These are phyloP conservation scores for Dendrocopos noguchii DNA, from an alignment of 2,113 vertebrate genomes.

Conservation along the genomic window DNA sequence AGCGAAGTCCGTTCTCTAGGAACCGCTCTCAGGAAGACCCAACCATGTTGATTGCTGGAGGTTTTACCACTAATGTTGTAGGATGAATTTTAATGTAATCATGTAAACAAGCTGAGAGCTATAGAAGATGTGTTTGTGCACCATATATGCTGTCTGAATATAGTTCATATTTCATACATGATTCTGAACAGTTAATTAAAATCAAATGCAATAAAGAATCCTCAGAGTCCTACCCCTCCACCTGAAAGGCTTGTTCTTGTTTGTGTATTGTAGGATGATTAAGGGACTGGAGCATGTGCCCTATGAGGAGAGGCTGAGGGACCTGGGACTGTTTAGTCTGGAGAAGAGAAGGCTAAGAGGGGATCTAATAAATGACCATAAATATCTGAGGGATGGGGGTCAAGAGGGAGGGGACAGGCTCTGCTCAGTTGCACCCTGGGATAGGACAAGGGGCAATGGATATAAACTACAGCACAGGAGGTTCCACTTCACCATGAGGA, in stretches of 20 bases:
- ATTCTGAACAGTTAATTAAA: constrained; percentile 18
- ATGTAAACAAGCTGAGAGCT: background rate
- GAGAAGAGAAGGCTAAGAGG: no score
- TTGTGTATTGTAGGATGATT: background rate
- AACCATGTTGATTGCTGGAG: background rate
- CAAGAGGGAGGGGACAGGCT: no score
- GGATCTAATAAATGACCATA: no score
- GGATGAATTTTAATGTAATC: background rate
- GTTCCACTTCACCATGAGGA: no score
- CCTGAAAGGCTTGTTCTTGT: background rate
- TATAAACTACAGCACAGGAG: no score
- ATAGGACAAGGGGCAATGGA: no score
- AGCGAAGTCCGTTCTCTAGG: background rate
- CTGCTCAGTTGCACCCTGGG: no score
- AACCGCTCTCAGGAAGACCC: background rate
- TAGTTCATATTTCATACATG: background rate
- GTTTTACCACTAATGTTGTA: background rate
- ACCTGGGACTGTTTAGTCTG: no score
- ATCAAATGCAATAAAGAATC: background rate
- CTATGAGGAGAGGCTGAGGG: no score
- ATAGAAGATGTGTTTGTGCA: background rate
- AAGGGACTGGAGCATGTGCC: no score
- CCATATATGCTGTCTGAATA: background rate
- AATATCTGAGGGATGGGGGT: no score
- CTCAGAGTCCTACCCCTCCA: background rate